Percentiles rank a stretch among this genome's conserved stretches.
phyloP scores from a whole-genome alignment of 2,888 invertebrate genomes.

The Ethmia dodecea region DNA sequence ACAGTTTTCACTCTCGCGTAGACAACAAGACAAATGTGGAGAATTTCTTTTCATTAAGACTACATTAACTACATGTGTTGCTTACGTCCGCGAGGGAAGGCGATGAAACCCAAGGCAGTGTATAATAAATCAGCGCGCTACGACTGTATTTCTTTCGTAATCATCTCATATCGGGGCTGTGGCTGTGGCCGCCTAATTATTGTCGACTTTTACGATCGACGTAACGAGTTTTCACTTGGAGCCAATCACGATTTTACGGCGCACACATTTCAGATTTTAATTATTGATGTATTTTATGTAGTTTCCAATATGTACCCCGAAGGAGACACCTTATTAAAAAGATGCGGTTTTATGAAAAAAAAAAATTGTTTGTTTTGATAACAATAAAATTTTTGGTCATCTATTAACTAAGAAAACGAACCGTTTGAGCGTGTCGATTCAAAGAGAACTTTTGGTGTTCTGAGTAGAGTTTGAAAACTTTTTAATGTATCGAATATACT shows the following conservation, averaged over 20 bases:
- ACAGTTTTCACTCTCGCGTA: slow-evolving; percentile 38
- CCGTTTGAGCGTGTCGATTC: too few species aligned
- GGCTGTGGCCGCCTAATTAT: slow-evolving; percentile 73
- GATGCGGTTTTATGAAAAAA: too few species aligned
- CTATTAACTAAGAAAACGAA: too few species aligned
- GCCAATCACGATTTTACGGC: slow-evolving; percentile 74
- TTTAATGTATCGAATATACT: too few species aligned
- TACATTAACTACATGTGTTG: slow-evolving; percentile 46
- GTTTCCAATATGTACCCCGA: too few species aligned
- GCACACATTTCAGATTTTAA: slow-evolving; percentile 58
- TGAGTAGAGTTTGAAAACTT: too few species aligned
- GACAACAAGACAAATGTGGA: slow-evolving; percentile 50
- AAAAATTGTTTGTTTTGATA: too few species aligned
- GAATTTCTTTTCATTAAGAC: slow-evolving; percentile 58
- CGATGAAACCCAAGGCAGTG: slow-evolving; percentile 56
- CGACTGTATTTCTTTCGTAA: slow-evolving; percentile 76
- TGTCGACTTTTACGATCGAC: slow-evolving; percentile 74
- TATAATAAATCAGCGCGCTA: slow-evolving; percentile 68
- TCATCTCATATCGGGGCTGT: slow-evolving; percentile 73
- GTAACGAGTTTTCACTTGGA: slow-evolving; percentile 75
- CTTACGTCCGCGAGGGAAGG: slow-evolving; percentile 36
- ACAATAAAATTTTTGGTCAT: too few species aligned
- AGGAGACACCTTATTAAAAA: too few species aligned
- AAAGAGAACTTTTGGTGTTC: too few species aligned
- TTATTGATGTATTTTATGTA: slow-evolving; percentile 32